These are phyloP conservation scores for Agapornis canus DNA, from an alignment of 2,797 vertebrate genomes.

Conservation along the genomic window DNA sequence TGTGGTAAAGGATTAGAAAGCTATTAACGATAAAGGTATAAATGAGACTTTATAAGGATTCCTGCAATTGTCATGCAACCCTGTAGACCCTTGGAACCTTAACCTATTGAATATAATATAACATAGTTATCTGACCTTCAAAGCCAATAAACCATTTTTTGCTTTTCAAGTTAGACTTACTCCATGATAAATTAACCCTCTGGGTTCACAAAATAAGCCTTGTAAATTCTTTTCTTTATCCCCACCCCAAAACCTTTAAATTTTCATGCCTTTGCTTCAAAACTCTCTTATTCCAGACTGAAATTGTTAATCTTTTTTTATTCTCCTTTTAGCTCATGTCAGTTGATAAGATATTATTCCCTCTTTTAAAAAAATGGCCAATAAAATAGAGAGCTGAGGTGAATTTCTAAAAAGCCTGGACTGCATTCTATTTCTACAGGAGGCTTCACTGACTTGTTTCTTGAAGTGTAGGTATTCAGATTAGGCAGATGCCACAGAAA, in stretches of 20 bases:
- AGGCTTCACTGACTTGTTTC: not conserved
- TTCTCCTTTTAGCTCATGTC: slow-evolving; percentile 47
- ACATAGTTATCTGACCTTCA: slow-evolving; percentile 73
- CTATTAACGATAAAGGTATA: slow-evolving; percentile 74
- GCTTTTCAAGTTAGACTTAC: slow-evolving; percentile 49
- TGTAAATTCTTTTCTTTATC: slow-evolving; percentile 57
- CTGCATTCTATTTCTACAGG: not conserved
- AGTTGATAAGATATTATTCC: slow-evolving; percentile 49
- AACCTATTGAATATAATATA: slow-evolving; percentile 72
- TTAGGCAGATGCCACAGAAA: not conserved
- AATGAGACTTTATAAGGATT: slow-evolving; percentile 62
- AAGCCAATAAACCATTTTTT: slow-evolving; percentile 67
- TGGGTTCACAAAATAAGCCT: slow-evolving; percentile 40
- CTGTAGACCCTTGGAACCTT: slow-evolving; percentile 59
- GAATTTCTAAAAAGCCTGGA: slow-evolving; percentile 20
- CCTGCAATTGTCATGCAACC: slow-evolving; percentile 58
- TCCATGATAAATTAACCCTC: slow-evolving; percentile 69
- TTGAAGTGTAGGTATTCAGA: not conserved
- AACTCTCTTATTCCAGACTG: slow-evolving; percentile 35
- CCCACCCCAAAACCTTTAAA: slow-evolving; percentile 15
- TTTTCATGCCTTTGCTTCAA: slow-evolving; percentile 51
- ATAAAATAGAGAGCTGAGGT: slow-evolving; percentile 19
- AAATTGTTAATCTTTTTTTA: slow-evolving; percentile 55
- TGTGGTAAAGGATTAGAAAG: slow-evolving; percentile 76
- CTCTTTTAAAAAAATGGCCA: not conserved